These are phyloP conservation scores for Dicycla oo DNA, from an alignment of 2,888 invertebrate species.

Conservation along the genomic window DNA sequence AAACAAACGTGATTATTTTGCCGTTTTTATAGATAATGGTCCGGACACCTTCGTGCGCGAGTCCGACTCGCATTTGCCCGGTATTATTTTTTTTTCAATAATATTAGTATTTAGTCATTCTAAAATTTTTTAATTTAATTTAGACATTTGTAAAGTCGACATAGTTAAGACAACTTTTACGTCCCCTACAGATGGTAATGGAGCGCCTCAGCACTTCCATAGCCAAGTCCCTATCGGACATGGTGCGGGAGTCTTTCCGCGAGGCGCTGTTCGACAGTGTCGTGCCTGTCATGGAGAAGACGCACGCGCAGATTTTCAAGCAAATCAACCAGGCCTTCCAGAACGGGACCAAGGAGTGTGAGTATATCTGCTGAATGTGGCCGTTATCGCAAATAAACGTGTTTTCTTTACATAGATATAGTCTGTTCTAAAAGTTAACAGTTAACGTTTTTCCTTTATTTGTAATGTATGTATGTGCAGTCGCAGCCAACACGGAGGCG, in stretches of 20 bases:
- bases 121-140: not conserved
- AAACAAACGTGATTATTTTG: no score
- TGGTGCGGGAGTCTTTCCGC: conserved; percentile 94
- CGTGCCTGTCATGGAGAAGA: conserved; percentile 96
- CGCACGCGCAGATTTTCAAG: conserved; percentile 96
- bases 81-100: no score
- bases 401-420: not conserved
- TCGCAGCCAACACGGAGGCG: conserved; percentile 82
- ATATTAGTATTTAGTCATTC: not conserved
- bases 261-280: conserved; percentile 94
- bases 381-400: no score
- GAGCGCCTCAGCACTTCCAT: conserved; percentile 94
- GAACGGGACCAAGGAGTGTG: conserved; percentile 97
- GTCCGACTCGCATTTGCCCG: no score
- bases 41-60: no score
- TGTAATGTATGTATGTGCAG: conserved; percentile 59
- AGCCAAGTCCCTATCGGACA: conserved; percentile 92
- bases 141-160: not conserved
- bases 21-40: no score
- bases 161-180: no score
- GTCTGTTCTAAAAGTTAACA: not conserved
- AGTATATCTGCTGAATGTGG: conserved; percentile 60
- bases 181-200: conserved; percentile 89
- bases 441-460: no score
- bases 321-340: conserved; percentile 97